phyloP scores from a whole-genome alignment of 2,797 vertebrate species.

The Cynopterus sphinx region DNA sequence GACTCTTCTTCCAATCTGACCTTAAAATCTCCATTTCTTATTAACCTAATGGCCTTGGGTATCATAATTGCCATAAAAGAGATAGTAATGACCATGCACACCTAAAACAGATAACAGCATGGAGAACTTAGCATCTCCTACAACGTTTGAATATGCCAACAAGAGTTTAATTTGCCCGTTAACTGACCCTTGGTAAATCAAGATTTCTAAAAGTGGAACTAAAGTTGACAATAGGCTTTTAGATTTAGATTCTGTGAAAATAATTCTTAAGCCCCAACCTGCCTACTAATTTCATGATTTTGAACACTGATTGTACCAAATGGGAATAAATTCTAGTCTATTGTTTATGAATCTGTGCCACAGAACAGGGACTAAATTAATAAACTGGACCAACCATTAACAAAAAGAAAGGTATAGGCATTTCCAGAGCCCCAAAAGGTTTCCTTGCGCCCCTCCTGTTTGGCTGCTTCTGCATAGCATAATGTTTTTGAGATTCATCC shows the following conservation, averaged over 20 bases:
- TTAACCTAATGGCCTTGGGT: neutral
- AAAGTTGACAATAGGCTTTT: neutral
- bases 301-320: conserved; percentile 61
- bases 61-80: neutral
- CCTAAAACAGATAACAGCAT: neutral
- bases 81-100: neutral
- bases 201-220: neutral
- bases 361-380: conserved; percentile 55
- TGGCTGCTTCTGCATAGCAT: neutral
- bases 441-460: neutral
- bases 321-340: conserved; percentile 64
- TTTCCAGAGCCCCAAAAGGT: neutral
- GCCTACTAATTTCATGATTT: conserved; percentile 46
- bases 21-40: neutral
- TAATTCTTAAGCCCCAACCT: conserved; percentile 41
- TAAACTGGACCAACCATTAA: conserved; percentile 16
- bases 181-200: neutral
- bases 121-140: neutral
- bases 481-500: neutral
- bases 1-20: neutral
- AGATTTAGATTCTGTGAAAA: conserved; percentile 24
- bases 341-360: conserved; percentile 65
- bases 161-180: neutral
- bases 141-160: neutral
- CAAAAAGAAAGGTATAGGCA: neutral